A percentile compares a stretch with the other conserved stretches of the same genome.
Conservation (phyloP, 2,797 vertebrate genomes). For the Mycteria americana region DNA sequence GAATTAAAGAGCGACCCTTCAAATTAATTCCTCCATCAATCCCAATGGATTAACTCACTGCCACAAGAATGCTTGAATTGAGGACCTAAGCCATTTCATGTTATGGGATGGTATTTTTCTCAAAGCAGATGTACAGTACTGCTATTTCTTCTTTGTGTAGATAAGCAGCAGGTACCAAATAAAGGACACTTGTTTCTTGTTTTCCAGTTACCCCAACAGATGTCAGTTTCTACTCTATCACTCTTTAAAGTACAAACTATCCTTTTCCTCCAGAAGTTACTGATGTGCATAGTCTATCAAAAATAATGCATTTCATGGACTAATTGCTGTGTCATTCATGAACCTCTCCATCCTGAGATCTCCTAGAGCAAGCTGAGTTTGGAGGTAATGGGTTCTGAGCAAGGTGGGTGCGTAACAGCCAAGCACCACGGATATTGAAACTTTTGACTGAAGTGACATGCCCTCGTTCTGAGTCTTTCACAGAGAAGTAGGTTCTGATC, state of each 20-base stretch:
- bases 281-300: neutral
- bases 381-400: neutral
- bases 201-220: neutral
- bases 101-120: conserved; percentile 20
- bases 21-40: neutral
- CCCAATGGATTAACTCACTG: neutral
- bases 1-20: neutral
- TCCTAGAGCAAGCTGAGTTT: neutral
- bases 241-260: neutral
- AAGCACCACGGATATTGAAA: neutral
- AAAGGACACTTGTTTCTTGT: neutral
- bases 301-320: neutral
- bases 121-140: neutral
- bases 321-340: neutral
- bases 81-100: conserved; percentile 21
- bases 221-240: neutral
- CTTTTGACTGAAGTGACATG: neutral
- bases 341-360: neutral
- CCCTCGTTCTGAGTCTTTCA: neutral
- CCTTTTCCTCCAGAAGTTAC: conserved; percentile 1
- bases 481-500: neutral
- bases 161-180: conserved; percentile 34
- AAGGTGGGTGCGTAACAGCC: neutral
- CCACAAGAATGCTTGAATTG: conserved; percentile 11
- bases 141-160: conserved; percentile 2